These are phyloP conservation scores for Epizoanthus illoricatus DNA, from an alignment of 92 coral and sea anemone species.

Conservation along the genomic window DNA sequence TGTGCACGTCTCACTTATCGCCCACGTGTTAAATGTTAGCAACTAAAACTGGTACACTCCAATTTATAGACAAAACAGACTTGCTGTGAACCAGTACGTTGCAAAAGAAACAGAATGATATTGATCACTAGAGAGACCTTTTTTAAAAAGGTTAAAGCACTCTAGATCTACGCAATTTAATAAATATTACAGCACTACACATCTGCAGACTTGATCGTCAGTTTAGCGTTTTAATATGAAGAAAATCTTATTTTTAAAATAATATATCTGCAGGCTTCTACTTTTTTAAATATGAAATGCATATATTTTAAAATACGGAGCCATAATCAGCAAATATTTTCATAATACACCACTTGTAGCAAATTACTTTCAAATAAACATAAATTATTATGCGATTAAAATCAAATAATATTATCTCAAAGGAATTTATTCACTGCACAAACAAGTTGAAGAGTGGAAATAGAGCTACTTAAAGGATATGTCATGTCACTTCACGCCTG, in stretches of 20 bases:
- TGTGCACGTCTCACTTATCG: not conserved
- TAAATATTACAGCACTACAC: no score
- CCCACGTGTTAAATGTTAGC: not conserved
- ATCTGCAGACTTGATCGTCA: no score
- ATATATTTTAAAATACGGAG: no score
- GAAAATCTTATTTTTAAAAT: no score
- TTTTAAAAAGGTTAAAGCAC: no score
- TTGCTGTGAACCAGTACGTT: not conserved
- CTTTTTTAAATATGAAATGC: no score
- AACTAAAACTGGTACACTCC: not conserved
- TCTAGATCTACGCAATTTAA: no score
- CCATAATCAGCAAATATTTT: no score
- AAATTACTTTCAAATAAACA: not conserved
- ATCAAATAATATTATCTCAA: constrained; percentile 19
- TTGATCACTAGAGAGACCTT: not conserved
- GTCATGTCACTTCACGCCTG: constrained; percentile 5
- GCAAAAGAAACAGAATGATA: not conserved
- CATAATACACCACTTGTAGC: no score
- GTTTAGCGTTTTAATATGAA: no score
- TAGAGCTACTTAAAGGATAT: not conserved
- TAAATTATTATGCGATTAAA: constrained; percentile 8
- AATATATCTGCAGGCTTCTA: no score
- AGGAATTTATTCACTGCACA: constrained; percentile 12
- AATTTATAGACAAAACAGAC: constrained; percentile 5
- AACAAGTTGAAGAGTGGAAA: constrained; percentile 3